phyloP scores from a whole-genome alignment of 2,113 vertebrate genomes.

The Heliornis fulica region DNA sequence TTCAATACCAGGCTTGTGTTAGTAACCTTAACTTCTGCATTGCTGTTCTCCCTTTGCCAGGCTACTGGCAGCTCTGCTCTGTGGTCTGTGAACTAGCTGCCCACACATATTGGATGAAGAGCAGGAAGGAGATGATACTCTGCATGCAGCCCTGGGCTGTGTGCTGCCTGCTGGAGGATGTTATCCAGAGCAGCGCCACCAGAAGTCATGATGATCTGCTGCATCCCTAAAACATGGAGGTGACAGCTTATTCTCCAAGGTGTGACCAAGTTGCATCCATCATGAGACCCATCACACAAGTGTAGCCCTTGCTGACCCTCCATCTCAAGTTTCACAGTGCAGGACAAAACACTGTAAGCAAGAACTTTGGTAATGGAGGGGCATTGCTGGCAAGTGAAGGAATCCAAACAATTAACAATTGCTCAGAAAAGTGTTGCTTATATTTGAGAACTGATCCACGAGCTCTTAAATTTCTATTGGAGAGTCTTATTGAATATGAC shows the following conservation, averaged over 20 bases:
- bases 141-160: neutral
- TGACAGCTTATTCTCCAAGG: neutral
- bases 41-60: neutral
- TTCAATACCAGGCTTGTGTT: neutral
- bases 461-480: neutral
- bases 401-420: neutral
- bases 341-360: neutral
- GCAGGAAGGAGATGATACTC: neutral
- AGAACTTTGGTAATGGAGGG: neutral
- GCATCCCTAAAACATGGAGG: neutral
- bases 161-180: neutral
- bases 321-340: neutral
- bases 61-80: neutral
- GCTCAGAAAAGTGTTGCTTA: neutral
- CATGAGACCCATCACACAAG: neutral
- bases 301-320: neutral
- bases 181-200: neutral
- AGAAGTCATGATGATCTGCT: neutral
- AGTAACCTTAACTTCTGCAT: neutral
- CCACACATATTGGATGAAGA: neutral
- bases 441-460: neutral
- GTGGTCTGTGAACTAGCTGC: neutral
- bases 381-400: neutral
- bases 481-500: neutral
- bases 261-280: neutral